Evolutionary conservation across 2,113 vertebrate genomes (phyloP).

Genomic region (Elephas maximus): DNA sequence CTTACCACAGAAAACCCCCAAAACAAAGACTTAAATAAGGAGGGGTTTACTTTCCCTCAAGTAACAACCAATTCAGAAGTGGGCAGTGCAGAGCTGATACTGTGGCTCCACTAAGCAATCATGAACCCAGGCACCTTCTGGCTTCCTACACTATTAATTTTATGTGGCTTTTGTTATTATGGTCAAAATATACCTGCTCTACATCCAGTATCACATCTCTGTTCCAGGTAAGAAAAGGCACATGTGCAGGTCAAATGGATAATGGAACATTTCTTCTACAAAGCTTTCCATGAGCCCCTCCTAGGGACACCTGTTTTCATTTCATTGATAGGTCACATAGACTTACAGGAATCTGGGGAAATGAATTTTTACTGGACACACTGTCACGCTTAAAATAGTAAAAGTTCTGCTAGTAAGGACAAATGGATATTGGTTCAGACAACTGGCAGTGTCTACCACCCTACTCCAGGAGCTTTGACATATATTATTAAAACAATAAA

Average conservation of each 20-base stretch:
- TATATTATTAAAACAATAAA: not conserved
- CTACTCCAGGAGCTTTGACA: not conserved
- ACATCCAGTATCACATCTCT: not conserved
- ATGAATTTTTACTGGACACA: conserved; percentile 39
- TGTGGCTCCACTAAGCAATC: not conserved
- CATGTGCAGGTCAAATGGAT: not conserved
- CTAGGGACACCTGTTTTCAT: conserved; percentile 3
- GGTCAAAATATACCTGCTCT: not conserved
- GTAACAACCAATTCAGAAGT: conserved; percentile 20
- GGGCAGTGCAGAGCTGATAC: not conserved
- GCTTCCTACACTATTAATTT: not conserved
- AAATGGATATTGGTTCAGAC: conserved; percentile 43
- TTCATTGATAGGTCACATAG: not conserved
- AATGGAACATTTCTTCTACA: conserved; percentile 22
- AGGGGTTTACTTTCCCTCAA: conserved; percentile 12
- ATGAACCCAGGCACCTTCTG: not conserved
- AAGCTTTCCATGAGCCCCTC: not conserved
- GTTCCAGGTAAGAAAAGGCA: not conserved
- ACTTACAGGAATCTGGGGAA: not conserved
- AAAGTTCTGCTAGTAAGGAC: not conserved
- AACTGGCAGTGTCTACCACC: not conserved
- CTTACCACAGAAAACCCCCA: conserved; percentile 4
- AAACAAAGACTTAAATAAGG: conserved; percentile 15
- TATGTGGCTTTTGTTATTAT: not conserved
- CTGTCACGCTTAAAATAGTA: not conserved